These are phyloP conservation scores for Corythornis madagascariensis DNA, from an alignment of 2,113 vertebrate genomes.

Conservation along the genomic window DNA sequence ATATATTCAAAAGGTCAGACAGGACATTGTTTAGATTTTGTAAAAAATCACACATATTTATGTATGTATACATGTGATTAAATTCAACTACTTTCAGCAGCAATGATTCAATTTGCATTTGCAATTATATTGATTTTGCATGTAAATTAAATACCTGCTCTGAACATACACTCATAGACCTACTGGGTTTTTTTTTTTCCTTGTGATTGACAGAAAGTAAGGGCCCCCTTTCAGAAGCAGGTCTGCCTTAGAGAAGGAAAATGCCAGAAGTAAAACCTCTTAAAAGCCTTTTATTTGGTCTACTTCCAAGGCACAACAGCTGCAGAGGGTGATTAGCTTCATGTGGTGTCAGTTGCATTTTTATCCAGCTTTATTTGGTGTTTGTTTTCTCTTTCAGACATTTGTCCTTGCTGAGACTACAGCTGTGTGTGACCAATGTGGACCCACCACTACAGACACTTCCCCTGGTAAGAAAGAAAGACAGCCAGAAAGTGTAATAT, in stretches of 20 bases:
- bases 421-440: neutral
- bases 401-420: constrained; percentile 25
- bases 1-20: neutral
- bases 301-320: constrained; percentile 51
- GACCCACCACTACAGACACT: neutral
- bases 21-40: neutral
- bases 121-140: neutral
- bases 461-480: neutral
- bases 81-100: neutral
- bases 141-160: constrained; percentile 13
- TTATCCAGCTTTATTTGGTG: neutral
- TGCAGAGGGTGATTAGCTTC: constrained; percentile 43
- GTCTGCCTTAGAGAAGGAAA: neutral
- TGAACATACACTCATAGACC: neutral
- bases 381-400: constrained; percentile 1
- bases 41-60: neutral
- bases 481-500: neutral
- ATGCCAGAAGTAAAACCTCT: neutral
- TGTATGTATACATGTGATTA: neutral
- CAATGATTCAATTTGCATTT: neutral
- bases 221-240: neutral
- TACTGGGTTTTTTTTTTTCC: neutral
- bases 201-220: neutral
- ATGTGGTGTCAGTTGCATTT: constrained; percentile 23
- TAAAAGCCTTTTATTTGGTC: constrained; percentile 24